Evolutionary conservation across 2,113 vertebrate species (phyloP).

Genomic region (Apaloderma vittatum): DNA sequence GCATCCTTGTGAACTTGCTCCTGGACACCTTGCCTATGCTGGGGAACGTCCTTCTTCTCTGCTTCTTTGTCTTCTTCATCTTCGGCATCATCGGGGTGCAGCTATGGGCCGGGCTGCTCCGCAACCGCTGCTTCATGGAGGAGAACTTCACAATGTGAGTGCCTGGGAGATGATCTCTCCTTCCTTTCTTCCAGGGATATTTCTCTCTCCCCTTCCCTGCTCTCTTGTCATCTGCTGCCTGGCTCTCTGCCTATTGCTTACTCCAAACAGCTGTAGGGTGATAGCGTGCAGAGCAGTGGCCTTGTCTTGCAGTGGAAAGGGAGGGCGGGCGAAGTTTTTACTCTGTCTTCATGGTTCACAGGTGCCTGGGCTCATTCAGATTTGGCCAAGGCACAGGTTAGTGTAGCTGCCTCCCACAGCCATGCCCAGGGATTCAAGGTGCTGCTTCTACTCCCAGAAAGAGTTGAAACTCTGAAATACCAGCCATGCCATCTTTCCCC

Average conservation of each 20-base stretch:
- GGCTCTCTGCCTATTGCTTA: neutral
- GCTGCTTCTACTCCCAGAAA: neutral
- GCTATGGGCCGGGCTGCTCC: conserved; percentile 85
- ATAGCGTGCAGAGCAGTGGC: fast-evolving
- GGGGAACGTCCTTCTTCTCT: conserved; percentile 85
- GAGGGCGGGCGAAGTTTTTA: neutral
- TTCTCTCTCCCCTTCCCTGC: neutral
- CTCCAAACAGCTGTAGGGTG: neutral
- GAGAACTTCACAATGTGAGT: conserved; percentile 89
- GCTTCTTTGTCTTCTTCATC: conserved; percentile 89
- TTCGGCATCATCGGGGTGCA: conserved; percentile 88
- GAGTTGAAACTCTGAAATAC: neutral
- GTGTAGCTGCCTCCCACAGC: neutral
- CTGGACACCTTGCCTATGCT: conserved; percentile 87
- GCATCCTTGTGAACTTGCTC: conserved; percentile 87
- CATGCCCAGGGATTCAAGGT: neutral
- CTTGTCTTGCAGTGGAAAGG: neutral
- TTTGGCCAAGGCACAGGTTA: neutral
- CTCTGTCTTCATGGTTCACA: neutral
- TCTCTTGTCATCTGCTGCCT: neutral
- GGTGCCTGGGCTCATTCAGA: neutral
- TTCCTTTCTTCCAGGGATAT: neutral
- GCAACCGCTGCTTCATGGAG: conserved; percentile 87
- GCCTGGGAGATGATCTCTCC: neutral
- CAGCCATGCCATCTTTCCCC: neutral